These are phyloP conservation scores for Gavialis gangeticus DNA, from an alignment of 2,113 vertebrate genomes.

Conservation along the genomic window DNA sequence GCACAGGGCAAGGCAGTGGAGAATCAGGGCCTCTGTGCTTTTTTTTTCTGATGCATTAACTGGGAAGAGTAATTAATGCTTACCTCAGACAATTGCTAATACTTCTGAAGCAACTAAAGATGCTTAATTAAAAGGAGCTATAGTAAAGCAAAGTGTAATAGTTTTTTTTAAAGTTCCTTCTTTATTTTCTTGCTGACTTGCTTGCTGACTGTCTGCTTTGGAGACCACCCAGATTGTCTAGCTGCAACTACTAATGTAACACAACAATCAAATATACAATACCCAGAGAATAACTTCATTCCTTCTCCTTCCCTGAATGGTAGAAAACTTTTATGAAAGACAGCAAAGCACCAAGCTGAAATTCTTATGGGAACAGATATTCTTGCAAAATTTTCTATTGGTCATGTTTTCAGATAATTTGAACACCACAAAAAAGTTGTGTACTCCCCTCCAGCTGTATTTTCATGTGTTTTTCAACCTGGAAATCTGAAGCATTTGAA, in stretches of 20 bases:
- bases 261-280: neutral
- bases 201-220: neutral
- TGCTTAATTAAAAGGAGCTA: rapidly evolving
- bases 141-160: rapidly evolving
- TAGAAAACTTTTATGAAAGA: neutral
- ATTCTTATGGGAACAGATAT: neutral
- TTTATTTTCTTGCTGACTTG: neutral
- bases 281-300: neutral
- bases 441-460: neutral
- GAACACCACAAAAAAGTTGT: neutral
- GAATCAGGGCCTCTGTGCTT: neutral
- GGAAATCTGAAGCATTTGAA: neutral
- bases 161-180: neutral
- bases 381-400: neutral
- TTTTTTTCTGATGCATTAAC: neutral
- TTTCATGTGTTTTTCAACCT: neutral
- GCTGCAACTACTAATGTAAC: neutral
- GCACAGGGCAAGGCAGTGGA: neutral
- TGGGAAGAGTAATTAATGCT: neutral
- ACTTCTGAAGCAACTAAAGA: neutral
- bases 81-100: neutral
- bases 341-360: neutral
- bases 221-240: neutral
- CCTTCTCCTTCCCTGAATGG: neutral
- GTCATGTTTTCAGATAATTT: neutral